Evolutionary conservation across 2,888 invertebrate genomes (phyloP), one percentile per base, ranked within the genome.

Genomic region (Eilema caniola): DNA sequence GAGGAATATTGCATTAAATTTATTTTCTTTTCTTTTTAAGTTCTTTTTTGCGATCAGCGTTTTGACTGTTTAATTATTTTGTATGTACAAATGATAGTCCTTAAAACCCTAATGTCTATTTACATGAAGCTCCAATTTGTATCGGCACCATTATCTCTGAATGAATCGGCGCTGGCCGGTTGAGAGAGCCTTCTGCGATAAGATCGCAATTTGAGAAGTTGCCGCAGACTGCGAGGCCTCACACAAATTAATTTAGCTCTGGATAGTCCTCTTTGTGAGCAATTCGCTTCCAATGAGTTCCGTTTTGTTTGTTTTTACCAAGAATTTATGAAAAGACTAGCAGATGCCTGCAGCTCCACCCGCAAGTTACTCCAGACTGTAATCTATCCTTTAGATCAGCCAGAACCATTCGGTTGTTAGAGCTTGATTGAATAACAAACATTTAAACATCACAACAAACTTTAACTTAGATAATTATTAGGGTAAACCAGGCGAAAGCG

Each of bases 121-220:
- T 47, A 41, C 59, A 60, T 59, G 11, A 64, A 24, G 31, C 59
- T 62, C 62, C 62, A 65, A 71, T 65, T 71, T 62, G 72, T 74
- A 82, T 82, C 71, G 81, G 78, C 66, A 75, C 72, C 62, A 62
- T 67, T 62, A 75, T 75, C 79, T 71, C 62, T 81, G 83, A 85
- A 86, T 85, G 84, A 87, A 87, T 86, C 86, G 82, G 81, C 83
- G 76, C 82, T 70, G 81, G 76, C 79, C 78, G 74, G 67, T 71
- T 77, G 85, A 83, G 83, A 84, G 82, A 81, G 89, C 84, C 90
- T 92, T 92, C 90, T 87, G 85, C 90, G 93, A 93, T 93, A 86
- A 90, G 83, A 93, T 92, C 90, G 87, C 89, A 92, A 93, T 93
- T 93, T 91, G 88, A 87, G 86, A 89, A 91, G 85, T 89, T 89